Evolutionary conservation across 2,797 vertebrate species (phyloP).

Genomic region (Remorina albescens): DNA sequence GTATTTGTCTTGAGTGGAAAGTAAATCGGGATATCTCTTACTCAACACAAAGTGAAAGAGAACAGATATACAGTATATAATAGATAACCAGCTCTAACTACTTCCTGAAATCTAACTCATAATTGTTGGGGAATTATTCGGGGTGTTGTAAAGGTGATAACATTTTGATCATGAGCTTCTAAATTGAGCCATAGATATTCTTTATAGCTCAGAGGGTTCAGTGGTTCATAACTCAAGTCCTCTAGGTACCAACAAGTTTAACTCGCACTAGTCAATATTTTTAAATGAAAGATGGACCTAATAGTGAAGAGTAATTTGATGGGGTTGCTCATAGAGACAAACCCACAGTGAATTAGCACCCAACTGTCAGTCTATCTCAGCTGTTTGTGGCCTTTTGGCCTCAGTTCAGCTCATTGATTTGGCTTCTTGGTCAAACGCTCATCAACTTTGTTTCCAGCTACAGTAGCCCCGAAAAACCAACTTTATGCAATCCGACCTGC

Average conservation of each 20-base stretch:
- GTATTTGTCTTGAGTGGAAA: background rate
- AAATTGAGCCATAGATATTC: slow-evolving; percentile 28
- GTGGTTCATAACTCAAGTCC: slow-evolving; percentile 20
- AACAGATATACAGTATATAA: background rate
- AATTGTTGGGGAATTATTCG: slow-evolving; percentile 18
- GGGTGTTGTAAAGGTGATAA: slow-evolving; percentile 24
- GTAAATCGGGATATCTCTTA: background rate
- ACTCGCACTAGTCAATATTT: slow-evolving; percentile 19
- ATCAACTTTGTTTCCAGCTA: too few species aligned
- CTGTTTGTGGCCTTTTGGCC: background rate
- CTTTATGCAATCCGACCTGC: background rate
- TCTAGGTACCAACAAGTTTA: background rate
- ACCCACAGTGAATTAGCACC: slow-evolving; percentile 11
- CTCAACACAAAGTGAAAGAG: background rate
- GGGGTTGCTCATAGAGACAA: slow-evolving; percentile 6
- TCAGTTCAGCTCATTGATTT: background rate
- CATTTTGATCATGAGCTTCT: slow-evolving; percentile 20
- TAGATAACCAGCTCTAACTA: background rate
- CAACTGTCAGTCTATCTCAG: background rate
- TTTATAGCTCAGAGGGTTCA: slow-evolving; percentile 21
- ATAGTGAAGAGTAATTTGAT: slow-evolving; percentile 13
- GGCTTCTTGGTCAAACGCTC: background rate
- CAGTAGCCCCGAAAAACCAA: background rate
- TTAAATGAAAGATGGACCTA: slow-evolving; percentile 12
- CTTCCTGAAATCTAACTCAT: background rate